phyloP scores from a whole-genome alignment of 2,797 vertebrate genomes.

The Halcyon badia region DNA sequence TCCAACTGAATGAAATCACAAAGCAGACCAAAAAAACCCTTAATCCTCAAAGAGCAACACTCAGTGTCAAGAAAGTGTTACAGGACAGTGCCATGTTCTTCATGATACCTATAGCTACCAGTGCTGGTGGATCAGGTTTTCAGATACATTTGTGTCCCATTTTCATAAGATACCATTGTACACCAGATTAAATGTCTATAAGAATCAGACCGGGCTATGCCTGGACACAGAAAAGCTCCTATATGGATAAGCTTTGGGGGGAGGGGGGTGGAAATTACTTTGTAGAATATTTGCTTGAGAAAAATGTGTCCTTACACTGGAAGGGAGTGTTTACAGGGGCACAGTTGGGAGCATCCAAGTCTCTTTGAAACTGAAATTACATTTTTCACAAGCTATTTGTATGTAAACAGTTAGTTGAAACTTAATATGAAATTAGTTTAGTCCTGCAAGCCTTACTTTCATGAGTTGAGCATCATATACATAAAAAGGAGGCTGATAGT shows the following conservation, averaged over 20 bases:
- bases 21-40: rapidly evolving
- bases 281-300: background rate
- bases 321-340: background rate
- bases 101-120: background rate
- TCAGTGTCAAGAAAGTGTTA: background rate
- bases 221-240: background rate
- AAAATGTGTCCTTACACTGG: background rate
- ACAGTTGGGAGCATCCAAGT: background rate
- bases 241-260: background rate
- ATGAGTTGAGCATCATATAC: background rate
- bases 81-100: background rate
- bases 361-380: background rate
- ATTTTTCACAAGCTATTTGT: background rate
- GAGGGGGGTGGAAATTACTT: background rate
- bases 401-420: background rate
- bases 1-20: background rate
- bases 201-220: background rate
- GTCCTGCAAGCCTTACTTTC: background rate
- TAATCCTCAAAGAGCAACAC: background rate
- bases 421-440: background rate
- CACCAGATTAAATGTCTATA: background rate
- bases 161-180: background rate
- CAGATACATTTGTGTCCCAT: background rate
- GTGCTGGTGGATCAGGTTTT: background rate
- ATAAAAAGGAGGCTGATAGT: background rate